Evolutionary conservation across 2,888 invertebrate genomes (phyloP), one percentile per base, ranked within the genome.

Genomic region (Onchidella celtica): DNA sequence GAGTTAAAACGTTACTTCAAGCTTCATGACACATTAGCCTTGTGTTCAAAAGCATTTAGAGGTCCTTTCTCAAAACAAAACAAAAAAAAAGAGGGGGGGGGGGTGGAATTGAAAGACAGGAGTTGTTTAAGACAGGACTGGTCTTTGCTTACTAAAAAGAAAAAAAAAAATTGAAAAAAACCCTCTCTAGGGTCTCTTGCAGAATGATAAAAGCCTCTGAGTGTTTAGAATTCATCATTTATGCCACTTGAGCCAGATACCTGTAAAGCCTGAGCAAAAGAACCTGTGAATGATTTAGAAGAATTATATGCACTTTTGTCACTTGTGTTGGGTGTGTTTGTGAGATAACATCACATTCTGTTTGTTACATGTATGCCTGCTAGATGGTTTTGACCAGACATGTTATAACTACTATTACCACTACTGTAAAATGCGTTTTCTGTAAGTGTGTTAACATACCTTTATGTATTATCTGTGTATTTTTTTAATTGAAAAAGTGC

Each of bases 281-380:
- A 4, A 9, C 1, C 6, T 68, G 24, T 74, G 74, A 24, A 2
- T 14, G 36, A 1, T 21, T 24, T 32, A 3, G 17, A 6, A 69
- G 29, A 78, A 61, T n/a, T n/a, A 61, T 70, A 78, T 78, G 78
- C 70, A 59, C 38, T 69, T 68, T 69, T 57, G 47, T 29, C 59
- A 36, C 27, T 24, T 6, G 59, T 66, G 66, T 69, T 27, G 36
- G 4, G 29, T 38, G 69, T 61, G 70, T 59, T 11, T 69, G 69
- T 36, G 38, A 21, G 69, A 36, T 0, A 27, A 21, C 14, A 57
- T 55, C 9, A 40, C n/a, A 75, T 65, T 29, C 3, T 73, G 14
- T 73, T 36, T 47, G 2, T 65, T 11, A 6, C 27, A 34, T 63
- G 40, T 47, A 38, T 40, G 38, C 63, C 21, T 75, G 32, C 47